These are phyloP conservation scores for Pycnomerus fuliginosus DNA, from an alignment of 2,888 invertebrate species.

Conservation along the genomic window DNA sequence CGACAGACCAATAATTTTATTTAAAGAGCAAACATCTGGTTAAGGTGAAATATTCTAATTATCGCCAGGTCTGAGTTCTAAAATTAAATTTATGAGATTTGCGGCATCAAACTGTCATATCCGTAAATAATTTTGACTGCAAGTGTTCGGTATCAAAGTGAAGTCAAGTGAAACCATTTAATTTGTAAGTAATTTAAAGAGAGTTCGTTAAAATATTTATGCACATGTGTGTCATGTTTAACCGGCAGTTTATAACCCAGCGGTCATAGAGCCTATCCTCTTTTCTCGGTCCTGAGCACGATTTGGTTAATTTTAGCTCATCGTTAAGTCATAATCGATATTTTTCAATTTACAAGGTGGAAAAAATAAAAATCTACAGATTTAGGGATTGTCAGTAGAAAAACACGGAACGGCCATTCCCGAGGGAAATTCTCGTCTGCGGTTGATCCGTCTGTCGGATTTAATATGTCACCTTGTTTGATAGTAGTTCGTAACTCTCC, in stretches of 20 bases:
- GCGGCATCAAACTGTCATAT: conserved; percentile 12
- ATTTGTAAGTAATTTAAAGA: conserved; percentile 39
- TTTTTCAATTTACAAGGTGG: conserved; percentile 1
- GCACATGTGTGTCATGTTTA: conserved; percentile 39
- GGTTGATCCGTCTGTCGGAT: conserved; percentile 39
- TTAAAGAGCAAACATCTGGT: no score
- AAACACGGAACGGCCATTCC: conserved; percentile 25
- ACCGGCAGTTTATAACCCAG: conserved; percentile 25
- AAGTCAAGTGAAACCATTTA: conserved; percentile 36
- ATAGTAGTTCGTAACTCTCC: conserved; percentile 26
- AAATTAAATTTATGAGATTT: conserved; percentile 19
- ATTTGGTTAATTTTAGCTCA: conserved; percentile 12
- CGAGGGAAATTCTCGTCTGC: conserved; percentile 38
- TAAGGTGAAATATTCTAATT: no score
- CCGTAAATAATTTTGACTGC: conserved; percentile 23
- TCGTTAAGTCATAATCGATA: neutral
- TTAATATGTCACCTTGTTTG: conserved; percentile 41
- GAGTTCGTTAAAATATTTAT: conserved; percentile 41
- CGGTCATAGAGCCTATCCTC: conserved; percentile 23
- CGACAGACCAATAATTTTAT: no score
- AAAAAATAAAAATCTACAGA: conserved; percentile 20
- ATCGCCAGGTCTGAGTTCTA: no score
- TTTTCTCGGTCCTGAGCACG: conserved; percentile 16
- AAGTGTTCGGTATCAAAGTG: conserved; percentile 30
- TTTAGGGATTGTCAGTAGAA: no score